A percentile compares a stretch with the other conserved stretches of the same genome.
These are phyloP conservation scores for Vanessa atalanta DNA, from an alignment of 1,140 invertebrate genomes.

Conservation along the genomic window DNA sequence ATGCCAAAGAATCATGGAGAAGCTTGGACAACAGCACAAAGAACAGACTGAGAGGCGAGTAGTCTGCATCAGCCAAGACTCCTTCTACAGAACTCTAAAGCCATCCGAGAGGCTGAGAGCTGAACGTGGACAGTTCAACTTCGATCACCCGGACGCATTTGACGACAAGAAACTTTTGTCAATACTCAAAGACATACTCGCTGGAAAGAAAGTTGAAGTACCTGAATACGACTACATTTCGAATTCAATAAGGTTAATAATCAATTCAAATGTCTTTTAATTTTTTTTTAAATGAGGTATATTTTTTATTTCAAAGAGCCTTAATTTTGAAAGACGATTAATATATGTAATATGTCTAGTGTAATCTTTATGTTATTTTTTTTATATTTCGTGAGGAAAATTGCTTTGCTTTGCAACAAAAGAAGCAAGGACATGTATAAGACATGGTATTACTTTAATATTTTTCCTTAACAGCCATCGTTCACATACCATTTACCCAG, in stretches of 20 bases:
- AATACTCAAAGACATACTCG: slow-evolving; percentile 90
- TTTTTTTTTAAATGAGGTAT: not conserved
- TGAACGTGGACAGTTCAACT: slow-evolving; percentile 96
- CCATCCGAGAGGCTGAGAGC: slow-evolving; percentile 91
- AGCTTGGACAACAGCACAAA: slow-evolving; percentile 93
- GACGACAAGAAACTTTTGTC: slow-evolving; percentile 91
- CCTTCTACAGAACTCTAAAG: slow-evolving; percentile 95
- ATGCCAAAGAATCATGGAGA: slow-evolving; percentile 97
- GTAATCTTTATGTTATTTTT: too few species aligned
- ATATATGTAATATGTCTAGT: too few species aligned
- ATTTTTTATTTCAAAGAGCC: slow-evolving; percentile 70
- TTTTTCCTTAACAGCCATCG: slow-evolving; percentile 81
- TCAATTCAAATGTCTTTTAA: slow-evolving; percentile 22
- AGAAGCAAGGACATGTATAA: not conserved
- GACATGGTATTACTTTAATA: not conserved
- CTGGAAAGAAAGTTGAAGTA: slow-evolving; percentile 92
- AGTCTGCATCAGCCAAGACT: slow-evolving; percentile 96
- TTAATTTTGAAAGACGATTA: too few species aligned
- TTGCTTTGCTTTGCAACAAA: too few species aligned
- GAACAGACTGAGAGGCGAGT: slow-evolving; percentile 94
- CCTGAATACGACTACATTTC: slow-evolving; percentile 94
- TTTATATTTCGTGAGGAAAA: too few species aligned
- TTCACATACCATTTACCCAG: slow-evolving; percentile 94
- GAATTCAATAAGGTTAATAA: slow-evolving; percentile 68
- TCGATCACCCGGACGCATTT: slow-evolving; percentile 98